Percentiles rank a stretch among this genome's conserved stretches.
phyloP scores from a whole-genome alignment of 2,888 invertebrate species.

The Lathronympha strigana region DNA sequence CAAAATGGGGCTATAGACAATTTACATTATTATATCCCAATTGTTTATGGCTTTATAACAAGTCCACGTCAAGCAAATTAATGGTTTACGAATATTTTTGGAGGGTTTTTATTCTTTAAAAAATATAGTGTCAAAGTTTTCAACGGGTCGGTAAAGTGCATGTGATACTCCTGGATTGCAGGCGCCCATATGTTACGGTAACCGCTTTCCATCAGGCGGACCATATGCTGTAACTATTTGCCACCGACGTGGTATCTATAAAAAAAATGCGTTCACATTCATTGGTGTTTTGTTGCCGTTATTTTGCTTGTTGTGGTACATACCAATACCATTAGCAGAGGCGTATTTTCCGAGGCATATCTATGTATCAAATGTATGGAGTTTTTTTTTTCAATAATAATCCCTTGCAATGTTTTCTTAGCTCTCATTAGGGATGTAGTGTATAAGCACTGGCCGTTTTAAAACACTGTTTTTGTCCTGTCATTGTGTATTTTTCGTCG shows the following conservation, averaged over 20 bases:
- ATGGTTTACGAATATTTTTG: neutral
- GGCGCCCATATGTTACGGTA: too few relatives aligned
- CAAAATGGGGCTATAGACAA: neutral
- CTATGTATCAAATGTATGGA: neutral
- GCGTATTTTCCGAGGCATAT: neutral
- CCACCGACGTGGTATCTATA: too few relatives aligned
- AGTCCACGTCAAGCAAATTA: neutral
- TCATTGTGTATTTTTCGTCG: slow-evolving; percentile 25
- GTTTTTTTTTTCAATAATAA: slow-evolving; percentile 1
- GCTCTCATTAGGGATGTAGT: slow-evolving; percentile 28
- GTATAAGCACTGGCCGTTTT: slow-evolving; percentile 17
- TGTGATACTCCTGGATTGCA: too few relatives aligned
- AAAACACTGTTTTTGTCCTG: slow-evolving; percentile 21
- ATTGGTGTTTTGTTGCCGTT: neutral
- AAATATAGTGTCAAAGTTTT: too few relatives aligned
- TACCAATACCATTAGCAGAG: neutral
- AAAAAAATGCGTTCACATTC: neutral
- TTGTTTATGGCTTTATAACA: neutral
- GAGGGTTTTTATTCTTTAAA: too few relatives aligned
- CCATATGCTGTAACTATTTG: too few relatives aligned
- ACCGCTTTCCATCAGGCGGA: too few relatives aligned
- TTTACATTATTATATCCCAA: neutral
- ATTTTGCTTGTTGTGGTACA: slow-evolving; percentile 1
- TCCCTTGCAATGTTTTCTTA: slow-evolving; percentile 1
- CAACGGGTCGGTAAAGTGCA: too few relatives aligned